A percentile compares a stretch with the other conserved stretches of the same genome.
These are phyloP conservation scores for Leucania comma DNA, from an alignment of 2,888 invertebrate species.

Conservation along the genomic window DNA sequence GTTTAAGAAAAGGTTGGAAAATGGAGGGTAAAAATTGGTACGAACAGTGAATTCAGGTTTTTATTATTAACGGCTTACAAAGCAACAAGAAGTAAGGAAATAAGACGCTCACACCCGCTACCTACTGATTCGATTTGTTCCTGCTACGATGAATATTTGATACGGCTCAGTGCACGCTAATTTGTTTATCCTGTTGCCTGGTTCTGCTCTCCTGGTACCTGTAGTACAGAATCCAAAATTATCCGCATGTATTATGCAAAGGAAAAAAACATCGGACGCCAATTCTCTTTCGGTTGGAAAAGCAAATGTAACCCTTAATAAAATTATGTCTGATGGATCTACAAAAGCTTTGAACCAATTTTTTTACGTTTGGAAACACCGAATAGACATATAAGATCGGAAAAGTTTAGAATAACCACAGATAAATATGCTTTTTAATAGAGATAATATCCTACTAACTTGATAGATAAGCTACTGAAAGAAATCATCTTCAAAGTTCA, in stretches of 20 bases:
- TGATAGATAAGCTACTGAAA: not conserved
- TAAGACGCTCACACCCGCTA: slow-evolving; percentile 82
- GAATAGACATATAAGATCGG: no score
- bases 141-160: slow-evolving; percentile 90
- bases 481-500: slow-evolving; percentile 8
- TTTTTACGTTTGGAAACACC: not conserved
- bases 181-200: slow-evolving; percentile 88
- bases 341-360: not conserved
- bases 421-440: not conserved
- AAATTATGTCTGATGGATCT: slow-evolving; percentile 27
- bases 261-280: slow-evolving; percentile 46
- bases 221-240: slow-evolving; percentile 69
- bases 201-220: slow-evolving; percentile 80
- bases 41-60: slow-evolving; percentile 69
- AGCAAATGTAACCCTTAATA: slow-evolving; percentile 20
- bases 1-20: slow-evolving; percentile 52
- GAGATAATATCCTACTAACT: not conserved
- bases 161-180: slow-evolving; percentile 89
- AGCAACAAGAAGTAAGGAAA: slow-evolving; percentile 78
- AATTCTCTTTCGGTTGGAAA: slow-evolving; percentile 21
- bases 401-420: not conserved
- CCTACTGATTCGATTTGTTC: slow-evolving; percentile 90
- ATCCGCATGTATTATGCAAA: slow-evolving; percentile 71
- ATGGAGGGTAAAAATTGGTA: slow-evolving; percentile 57
- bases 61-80: slow-evolving; percentile 78